These are phyloP conservation scores for Dorcus hopei DNA, from an alignment of 2,888 invertebrate genomes.

Conservation along the genomic window DNA sequence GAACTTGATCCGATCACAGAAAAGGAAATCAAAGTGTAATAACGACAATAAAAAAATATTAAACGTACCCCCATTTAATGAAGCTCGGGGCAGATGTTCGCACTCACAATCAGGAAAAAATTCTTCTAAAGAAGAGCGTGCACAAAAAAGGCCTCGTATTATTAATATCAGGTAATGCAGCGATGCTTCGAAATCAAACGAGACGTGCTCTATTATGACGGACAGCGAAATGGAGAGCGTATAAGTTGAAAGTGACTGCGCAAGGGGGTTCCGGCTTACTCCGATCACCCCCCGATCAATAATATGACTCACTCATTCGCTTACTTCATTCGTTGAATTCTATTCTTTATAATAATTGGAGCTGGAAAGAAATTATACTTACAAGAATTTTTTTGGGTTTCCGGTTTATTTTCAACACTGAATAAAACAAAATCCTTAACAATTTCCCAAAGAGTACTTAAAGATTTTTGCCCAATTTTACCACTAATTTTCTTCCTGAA, in stretches of 20 bases:
- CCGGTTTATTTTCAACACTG: too few species aligned
- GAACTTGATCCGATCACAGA: too few species aligned
- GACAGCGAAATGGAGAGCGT: slow-evolving; percentile 36
- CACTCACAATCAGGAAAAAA: background rate
- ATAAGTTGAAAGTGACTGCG: slow-evolving; percentile 24
- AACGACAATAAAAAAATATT: too few species aligned
- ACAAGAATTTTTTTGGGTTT: too few species aligned
- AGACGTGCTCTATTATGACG: slow-evolving; percentile 25
- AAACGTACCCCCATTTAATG: background rate
- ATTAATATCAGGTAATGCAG: slow-evolving; percentile 12
- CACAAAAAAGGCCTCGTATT: background rate
- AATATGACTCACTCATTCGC: slow-evolving; percentile 16
- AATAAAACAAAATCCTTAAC: too few species aligned
- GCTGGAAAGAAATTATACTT: too few species aligned
- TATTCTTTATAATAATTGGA: too few species aligned
- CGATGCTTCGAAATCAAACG: slow-evolving; percentile 5
- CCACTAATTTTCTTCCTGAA: too few species aligned
- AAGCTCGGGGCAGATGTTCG: background rate
- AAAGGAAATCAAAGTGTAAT: too few species aligned
- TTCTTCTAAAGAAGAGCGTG: background rate
- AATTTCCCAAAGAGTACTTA: too few species aligned
- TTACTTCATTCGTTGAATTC: background rate
- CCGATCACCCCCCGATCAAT: slow-evolving; percentile 35
- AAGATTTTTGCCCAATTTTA: too few species aligned
- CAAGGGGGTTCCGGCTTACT: slow-evolving; percentile 24